Evolutionary conservation across 2,888 invertebrate genomes (phyloP).

Genomic region (Parasteatoda lunata): DNA sequence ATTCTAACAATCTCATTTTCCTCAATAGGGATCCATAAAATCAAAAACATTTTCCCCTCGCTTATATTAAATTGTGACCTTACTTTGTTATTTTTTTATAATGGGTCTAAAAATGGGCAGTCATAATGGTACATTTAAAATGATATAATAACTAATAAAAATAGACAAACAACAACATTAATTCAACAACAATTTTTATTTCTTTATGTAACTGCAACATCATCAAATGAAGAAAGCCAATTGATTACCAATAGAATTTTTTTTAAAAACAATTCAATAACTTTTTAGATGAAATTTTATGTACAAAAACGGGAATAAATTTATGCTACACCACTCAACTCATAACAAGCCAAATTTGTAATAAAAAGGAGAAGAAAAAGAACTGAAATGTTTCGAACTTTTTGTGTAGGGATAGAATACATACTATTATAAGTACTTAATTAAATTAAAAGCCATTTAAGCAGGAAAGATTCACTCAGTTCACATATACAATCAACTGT

Average conservation of each 20-base stretch:
- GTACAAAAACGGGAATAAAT: constrained; percentile 48
- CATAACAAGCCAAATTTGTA: constrained; percentile 10
- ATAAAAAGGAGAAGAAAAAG: constrained; percentile 15
- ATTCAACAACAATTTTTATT: constrained; percentile 66
- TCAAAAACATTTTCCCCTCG: no score
- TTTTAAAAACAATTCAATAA: constrained; percentile 43
- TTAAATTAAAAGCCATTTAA: constrained; percentile 54
- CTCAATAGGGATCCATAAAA: no score
- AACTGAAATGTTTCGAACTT: not conserved
- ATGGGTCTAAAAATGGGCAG: no score
- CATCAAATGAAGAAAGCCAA: constrained; percentile 59
- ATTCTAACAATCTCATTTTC: no score
- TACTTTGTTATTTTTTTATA: no score
- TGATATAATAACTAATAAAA: not conserved
- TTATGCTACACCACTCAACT: constrained; percentile 27
- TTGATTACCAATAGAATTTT: constrained; percentile 59
- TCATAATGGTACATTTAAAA: not conserved
- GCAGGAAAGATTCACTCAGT: constrained; percentile 54
- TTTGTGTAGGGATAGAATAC: not conserved
- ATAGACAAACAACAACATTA: not conserved
- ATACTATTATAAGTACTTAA: constrained; percentile 45
- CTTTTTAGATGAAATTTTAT: constrained; percentile 45
- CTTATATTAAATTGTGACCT: no score
- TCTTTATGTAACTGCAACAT: constrained; percentile 61
- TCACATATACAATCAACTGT: constrained; percentile 10